Evolutionary conservation across 2,888 invertebrate species (phyloP).

Genomic region (Xanthia icteritia): DNA sequence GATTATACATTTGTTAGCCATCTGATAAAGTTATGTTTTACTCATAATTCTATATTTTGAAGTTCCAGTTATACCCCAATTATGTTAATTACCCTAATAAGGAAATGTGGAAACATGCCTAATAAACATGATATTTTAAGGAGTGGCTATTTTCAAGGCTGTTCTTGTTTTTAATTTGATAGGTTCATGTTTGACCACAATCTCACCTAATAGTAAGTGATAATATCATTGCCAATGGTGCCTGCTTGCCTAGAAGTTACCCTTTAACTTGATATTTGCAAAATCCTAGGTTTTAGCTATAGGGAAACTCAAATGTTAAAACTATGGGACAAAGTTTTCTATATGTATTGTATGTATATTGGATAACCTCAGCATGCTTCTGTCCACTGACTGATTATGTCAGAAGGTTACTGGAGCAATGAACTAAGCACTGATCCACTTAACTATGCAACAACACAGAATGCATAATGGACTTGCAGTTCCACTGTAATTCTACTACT

Average conservation of each 20-base stretch:
- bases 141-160: neutral
- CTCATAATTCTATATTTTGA: neutral
- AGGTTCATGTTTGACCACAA: neutral
- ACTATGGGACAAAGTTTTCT: neutral
- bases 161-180: neutral
- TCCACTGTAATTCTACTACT: neutral
- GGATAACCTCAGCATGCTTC: conserved; percentile 47
- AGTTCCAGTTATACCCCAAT: neutral
- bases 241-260: neutral
- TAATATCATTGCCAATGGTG: neutral
- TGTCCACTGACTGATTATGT: conserved; percentile 58
- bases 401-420: conserved; percentile 67
- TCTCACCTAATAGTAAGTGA: neutral
- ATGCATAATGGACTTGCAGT: conserved; percentile 22
- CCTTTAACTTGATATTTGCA: neutral
- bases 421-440: conserved; percentile 64
- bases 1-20: conserved; percentile 1
- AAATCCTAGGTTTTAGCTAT: neutral
- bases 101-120: neutral
- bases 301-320: neutral
- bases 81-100: neutral
- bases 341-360: conserved; percentile 30
- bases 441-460: conserved; percentile 24
- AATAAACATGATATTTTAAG: conserved; percentile 7
- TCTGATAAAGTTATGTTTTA: conserved; percentile 4